These are phyloP conservation scores for Micrasema minimum DNA, from an alignment of 1,140 invertebrate genomes.

Conservation along the genomic window DNA sequence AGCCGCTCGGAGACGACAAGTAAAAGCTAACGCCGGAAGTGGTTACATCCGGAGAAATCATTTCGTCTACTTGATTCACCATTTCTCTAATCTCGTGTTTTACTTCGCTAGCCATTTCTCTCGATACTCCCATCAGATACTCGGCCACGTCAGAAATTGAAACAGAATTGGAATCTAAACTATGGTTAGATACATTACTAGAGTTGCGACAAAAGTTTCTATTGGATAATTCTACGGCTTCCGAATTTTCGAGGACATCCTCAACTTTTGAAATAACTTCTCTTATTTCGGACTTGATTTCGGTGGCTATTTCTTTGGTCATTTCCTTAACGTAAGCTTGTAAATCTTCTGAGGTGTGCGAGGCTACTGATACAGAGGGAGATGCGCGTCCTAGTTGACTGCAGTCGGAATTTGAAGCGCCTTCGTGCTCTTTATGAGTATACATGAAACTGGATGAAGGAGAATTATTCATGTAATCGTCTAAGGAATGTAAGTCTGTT, in stretches of 20 bases:
- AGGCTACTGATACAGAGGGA: constrained; percentile 67
- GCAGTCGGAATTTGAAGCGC: constrained; percentile 65
- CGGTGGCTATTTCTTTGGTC: constrained; percentile 80
- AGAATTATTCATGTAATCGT: constrained; percentile 66
- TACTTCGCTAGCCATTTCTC: constrained; percentile 81
- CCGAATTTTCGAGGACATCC: constrained; percentile 77
- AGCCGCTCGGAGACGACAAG: constrained; percentile 47
- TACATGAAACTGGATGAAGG: constrained; percentile 66
- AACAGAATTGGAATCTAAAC: constrained; percentile 70
- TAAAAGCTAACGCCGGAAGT: constrained; percentile 52
- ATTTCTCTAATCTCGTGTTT: constrained; percentile 80
- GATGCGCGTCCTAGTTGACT: constrained; percentile 71
- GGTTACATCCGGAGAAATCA: constrained; percentile 69
- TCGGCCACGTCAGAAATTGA: constrained; percentile 78
- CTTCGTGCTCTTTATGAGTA: constrained; percentile 60
- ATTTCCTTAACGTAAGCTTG: constrained; percentile 80
- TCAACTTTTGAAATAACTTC: constrained; percentile 83
- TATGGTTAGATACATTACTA: constrained; percentile 59
- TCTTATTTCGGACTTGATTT: constrained; percentile 83
- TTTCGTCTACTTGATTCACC: constrained; percentile 77
- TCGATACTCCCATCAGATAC: constrained; percentile 79
- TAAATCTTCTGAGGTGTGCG: constrained; percentile 73
- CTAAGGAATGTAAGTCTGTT: constrained; percentile 73
- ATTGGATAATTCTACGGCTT: constrained; percentile 64
- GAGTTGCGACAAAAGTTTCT: constrained; percentile 58